A percentile compares a stretch with the other conserved stretches of the same genome.
phyloP scores from a whole-genome alignment of 2,888 invertebrate genomes.

The Azorinus chamasolen region DNA sequence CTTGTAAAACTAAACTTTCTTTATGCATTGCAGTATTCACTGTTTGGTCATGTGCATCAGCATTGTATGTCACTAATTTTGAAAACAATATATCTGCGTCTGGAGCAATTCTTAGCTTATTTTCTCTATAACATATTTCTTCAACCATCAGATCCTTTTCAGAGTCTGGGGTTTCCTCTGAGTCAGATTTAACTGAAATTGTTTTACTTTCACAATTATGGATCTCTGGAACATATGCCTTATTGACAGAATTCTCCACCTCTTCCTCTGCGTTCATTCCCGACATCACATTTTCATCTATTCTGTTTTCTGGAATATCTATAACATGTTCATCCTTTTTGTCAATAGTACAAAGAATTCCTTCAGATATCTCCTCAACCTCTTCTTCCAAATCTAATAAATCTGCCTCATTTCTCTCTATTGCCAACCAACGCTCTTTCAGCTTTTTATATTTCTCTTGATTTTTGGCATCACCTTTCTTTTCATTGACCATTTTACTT shows the following conservation, averaged over 20 bases:
- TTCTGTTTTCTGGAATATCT: neutral
- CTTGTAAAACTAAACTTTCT: too few relatives aligned
- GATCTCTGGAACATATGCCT: too few relatives aligned
- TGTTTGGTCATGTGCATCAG: too few relatives aligned
- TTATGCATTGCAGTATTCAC: too few relatives aligned
- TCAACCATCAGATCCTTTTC: neutral
- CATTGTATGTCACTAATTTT: too few relatives aligned
- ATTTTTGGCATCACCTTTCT: conserved; percentile 12
- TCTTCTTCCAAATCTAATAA: conserved; percentile 49
- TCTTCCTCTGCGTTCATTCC: too few relatives aligned
- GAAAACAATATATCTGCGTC: too few relatives aligned
- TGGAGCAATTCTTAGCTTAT: too few relatives aligned
- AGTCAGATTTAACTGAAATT: too few relatives aligned
- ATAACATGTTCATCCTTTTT: neutral
- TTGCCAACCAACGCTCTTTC: conserved; percentile 54
- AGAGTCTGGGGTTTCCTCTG: conserved; percentile 1
- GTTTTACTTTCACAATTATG: too few relatives aligned
- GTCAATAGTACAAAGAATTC: neutral
- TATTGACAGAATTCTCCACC: too few relatives aligned
- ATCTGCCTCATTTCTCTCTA: conserved; percentile 58
- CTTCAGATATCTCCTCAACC: conserved; percentile 7
- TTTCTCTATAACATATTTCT: neutral
- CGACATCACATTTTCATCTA: neutral
- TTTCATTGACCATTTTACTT: neutral
- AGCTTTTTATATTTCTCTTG: conserved; percentile 53